These are phyloP conservation scores for Lepidonotus clava DNA, from an alignment of 2,888 invertebrate species.

Conservation along the genomic window DNA sequence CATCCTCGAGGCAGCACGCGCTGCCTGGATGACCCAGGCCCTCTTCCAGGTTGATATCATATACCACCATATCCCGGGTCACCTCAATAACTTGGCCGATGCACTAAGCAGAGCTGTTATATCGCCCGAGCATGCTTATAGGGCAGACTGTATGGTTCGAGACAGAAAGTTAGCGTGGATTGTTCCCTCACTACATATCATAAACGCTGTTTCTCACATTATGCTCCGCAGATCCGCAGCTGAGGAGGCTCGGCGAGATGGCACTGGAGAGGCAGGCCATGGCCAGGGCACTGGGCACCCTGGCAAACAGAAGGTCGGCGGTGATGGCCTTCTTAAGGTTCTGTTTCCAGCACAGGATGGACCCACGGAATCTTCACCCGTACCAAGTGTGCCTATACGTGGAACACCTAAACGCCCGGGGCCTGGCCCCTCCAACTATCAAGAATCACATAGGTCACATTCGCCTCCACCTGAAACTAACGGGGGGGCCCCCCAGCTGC, in stretches of 20 bases:
- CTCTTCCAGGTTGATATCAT: background rate
- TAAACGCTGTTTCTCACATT: background rate
- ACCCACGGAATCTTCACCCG: background rate
- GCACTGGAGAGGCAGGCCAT: background rate
- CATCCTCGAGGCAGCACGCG: background rate
- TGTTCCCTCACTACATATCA: background rate
- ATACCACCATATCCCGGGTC: background rate
- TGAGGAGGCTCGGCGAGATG: background rate
- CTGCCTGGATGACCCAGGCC: background rate
- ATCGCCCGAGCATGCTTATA: no score
- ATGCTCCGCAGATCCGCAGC: background rate
- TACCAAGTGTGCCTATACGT: background rate
- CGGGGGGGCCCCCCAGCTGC: no score
- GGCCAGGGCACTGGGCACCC: background rate
- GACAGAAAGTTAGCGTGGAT: background rate
- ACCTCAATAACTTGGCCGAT: background rate
- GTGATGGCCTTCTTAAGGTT: background rate
- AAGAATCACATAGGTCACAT: background rate
- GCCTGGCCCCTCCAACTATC: background rate
- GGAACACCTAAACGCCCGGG: background rate
- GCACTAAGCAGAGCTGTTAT: background rate
- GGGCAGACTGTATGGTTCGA: background rate
- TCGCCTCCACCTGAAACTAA: background rate
- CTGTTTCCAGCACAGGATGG: background rate
- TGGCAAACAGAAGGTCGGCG: background rate